Base-by-base conservation (phyloP, 2,113 vertebrate species). In the Seriola dumerili region DNA sequence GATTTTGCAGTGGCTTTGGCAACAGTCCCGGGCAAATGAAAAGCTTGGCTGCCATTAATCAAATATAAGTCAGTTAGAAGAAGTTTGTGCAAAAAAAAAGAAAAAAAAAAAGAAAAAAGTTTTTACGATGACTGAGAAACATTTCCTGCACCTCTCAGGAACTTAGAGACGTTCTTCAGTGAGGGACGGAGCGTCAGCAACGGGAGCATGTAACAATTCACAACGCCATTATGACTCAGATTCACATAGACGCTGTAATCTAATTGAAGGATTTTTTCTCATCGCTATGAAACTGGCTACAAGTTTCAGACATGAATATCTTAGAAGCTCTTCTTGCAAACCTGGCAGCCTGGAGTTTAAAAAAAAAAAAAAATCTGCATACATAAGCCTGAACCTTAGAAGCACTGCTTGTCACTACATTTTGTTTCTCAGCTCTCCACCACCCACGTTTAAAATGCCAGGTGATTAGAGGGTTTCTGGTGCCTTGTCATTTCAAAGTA, bases 391-490 rank as follows among this genome's bases (percentile, higher is more conserved):
- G 61, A 75, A 65, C 17, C 36, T 54, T 17, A 72, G 77, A 72
- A 66, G 59, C 32, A 11, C 44, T 57, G 50, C 74, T 46, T 68
- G 69, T 57, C 67, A 78, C 71, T 59, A 42, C 78, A 54, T 85
- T 87, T 77, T 85, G 76, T 80, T 29, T 79, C 78, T 67, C 46
- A 38, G 61, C 80, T 83, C 80, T 64, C 44, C 73, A 76, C 74
- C 71, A 78, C 62, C 70, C 73, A 72, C 54, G 19, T 85, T 85
- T 84, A 68, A 82, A 89, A 89, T 78, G 73, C 68, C 73, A 72
- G 73, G 75, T 93, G 93, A 92, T 94, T 93, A 90, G 78, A 91
- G 84, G 75, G 34, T 64, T 83, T 74, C 63, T 17, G 25, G 55
- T 54, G 61, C 86, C 81, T 89, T 91, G 83, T 91, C 73, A 88